Evolutionary conservation across 2,888 invertebrate species (phyloP).

Genomic region (Drosophila limbata): DNA sequence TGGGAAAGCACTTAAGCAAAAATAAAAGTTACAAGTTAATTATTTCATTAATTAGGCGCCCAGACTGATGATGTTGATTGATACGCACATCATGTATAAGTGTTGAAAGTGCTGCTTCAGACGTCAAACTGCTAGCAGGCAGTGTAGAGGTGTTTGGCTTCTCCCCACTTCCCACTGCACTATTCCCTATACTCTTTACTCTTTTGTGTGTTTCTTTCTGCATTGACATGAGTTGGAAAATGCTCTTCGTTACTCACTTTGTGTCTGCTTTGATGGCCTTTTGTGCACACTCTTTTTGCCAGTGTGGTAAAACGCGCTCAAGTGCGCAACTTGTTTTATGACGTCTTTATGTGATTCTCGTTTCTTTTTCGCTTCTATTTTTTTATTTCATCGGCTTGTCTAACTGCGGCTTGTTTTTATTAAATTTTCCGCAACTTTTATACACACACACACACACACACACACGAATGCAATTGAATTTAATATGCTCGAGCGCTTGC

Average conservation of each 20-base stretch:
- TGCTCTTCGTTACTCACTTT: constrained; percentile 7
- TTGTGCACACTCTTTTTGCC: constrained; percentile 12
- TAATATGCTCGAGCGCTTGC: constrained; percentile 62
- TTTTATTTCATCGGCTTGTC: constrained; percentile 52
- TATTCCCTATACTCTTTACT: not conserved
- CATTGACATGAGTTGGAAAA: constrained; percentile 30
- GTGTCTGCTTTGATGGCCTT: constrained; percentile 17
- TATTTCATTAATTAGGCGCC: constrained; percentile 77
- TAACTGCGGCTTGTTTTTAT: constrained; percentile 69
- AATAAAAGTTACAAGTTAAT: constrained; percentile 75
- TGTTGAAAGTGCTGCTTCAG: constrained; percentile 45
- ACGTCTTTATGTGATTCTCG: constrained; percentile 62
- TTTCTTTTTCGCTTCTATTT: not conserved
- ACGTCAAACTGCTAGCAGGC: constrained; percentile 10
- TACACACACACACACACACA: constrained; percentile 5
- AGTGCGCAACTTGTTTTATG: constrained; percentile 64
- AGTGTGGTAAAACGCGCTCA: constrained; percentile 52
- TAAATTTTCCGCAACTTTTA: constrained; percentile 51
- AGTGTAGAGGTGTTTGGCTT: constrained; percentile 5
- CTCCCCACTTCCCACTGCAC: not conserved
- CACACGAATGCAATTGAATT: constrained; percentile 42
- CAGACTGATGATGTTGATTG: constrained; percentile 72
- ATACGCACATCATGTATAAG: constrained; percentile 55
- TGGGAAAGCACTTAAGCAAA: constrained; percentile 65
- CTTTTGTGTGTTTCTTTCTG: not conserved